A percentile compares a stretch with the other conserved stretches of the same genome.
Evolutionary conservation across 2,888 invertebrate species (phyloP).

Genomic region (Drosophila anomelani): DNA sequence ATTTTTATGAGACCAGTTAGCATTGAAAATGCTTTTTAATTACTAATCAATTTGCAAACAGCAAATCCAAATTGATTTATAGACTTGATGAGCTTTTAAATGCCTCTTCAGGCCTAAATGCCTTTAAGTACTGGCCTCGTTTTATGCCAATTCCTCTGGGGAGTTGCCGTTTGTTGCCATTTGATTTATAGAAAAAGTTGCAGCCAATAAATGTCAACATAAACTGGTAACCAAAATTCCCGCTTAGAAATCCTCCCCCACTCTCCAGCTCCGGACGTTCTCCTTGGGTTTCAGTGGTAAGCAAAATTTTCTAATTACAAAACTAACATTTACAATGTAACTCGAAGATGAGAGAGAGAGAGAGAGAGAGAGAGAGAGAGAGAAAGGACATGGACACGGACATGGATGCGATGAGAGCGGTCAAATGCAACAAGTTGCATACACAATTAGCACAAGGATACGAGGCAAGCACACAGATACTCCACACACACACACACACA

Average conservation of each 20-base stretch:
- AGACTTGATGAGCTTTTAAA: constrained; percentile 55
- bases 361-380: constrained; percentile 34
- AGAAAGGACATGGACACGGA: constrained; percentile 20
- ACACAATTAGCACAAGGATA: constrained; percentile 74
- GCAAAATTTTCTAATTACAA: constrained; percentile 78
- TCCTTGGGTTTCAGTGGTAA: constrained; percentile 54
- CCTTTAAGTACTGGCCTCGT: constrained; percentile 33
- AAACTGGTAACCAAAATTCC: constrained; percentile 26
- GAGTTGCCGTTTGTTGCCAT: constrained; percentile 30
- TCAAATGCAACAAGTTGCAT: constrained; percentile 77
- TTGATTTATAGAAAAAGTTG: constrained; percentile 76
- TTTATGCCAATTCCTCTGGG: constrained; percentile 2
- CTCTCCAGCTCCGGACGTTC: not conserved
- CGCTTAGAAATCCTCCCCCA: not conserved
- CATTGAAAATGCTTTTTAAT: too few relatives aligned
- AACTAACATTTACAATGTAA: constrained; percentile 80
- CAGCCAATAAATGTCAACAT: constrained; percentile 75
- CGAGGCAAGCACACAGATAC: constrained; percentile 18
- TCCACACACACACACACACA: constrained; percentile 23
- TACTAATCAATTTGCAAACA: not conserved
- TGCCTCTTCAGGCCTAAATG: constrained; percentile 52
- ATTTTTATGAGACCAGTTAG: too few relatives aligned
- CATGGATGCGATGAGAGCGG: constrained; percentile 27
- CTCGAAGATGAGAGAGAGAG: constrained; percentile 57
- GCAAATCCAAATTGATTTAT: constrained; percentile 58